Conservation (phyloP, 1,140 invertebrate species). For the Drosophila bocqueti region DNA sequence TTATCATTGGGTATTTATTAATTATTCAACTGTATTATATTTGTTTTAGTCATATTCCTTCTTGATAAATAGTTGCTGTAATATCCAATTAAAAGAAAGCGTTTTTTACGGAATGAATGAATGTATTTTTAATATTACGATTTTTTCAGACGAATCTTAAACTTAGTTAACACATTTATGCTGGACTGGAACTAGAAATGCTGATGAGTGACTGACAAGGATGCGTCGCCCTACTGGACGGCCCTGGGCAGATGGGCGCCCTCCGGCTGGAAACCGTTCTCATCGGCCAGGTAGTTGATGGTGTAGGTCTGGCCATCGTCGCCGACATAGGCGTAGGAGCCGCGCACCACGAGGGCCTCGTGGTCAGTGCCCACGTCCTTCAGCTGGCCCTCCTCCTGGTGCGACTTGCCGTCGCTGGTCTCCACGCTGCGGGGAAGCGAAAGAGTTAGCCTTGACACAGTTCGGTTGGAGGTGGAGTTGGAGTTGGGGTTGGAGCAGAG, state of each 20-base stretch:
- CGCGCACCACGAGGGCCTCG: conserved; percentile 86
- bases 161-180: conserved; percentile 71
- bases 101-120: conserved; percentile 8
- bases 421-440: conserved; percentile 86
- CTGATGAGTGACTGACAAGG: conserved; percentile 3
- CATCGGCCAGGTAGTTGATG: conserved; percentile 90
- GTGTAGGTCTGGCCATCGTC: conserved; percentile 89
- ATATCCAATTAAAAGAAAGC: background rate
- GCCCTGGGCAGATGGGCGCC: conserved; percentile 86
- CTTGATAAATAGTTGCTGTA: too few relatives aligned
- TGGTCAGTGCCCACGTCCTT: conserved; percentile 86
- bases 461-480: background rate
- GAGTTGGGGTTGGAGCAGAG: background rate
- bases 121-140: conserved; percentile 25
- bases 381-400: conserved; percentile 88
- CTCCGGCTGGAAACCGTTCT: conserved; percentile 90
- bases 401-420: conserved; percentile 89
- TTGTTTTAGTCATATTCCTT: too few relatives aligned
- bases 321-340: conserved; percentile 87
- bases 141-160: conserved; percentile 51
- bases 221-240: conserved; percentile 43
- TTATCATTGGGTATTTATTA: too few relatives aligned
- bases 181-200: conserved; percentile 27
- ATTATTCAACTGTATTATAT: too few relatives aligned
- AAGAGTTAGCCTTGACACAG: conserved; percentile 68